Conservation (phyloP, 2,113 vertebrate species). For the Onychostruthus taczanowskii region DNA sequence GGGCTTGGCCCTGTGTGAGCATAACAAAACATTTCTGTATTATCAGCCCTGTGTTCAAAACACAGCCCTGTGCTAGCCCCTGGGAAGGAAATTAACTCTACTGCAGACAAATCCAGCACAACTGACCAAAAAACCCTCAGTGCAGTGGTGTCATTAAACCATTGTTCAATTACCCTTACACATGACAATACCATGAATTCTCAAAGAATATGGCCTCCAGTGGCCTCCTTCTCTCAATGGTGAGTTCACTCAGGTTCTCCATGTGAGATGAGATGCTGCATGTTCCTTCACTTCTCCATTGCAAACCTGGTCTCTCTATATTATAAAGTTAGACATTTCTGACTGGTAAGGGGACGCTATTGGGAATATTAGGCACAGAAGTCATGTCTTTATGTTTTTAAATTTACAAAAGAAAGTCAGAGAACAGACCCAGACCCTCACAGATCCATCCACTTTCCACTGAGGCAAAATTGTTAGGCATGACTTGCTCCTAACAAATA, state of each 20-base stretch:
- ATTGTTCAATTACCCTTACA: neutral
- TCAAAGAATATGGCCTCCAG: neutral
- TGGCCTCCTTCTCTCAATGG: neutral
- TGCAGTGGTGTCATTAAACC: neutral
- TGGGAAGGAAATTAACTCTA: neutral
- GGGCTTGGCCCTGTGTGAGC: neutral
- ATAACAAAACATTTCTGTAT: neutral
- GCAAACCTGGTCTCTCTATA: neutral
- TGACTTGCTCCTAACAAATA: neutral
- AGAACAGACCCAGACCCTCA: neutral
- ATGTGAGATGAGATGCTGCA: neutral
- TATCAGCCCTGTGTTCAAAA: neutral
- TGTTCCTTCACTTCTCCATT: neutral
- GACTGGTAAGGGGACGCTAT: neutral
- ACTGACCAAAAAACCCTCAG: neutral
- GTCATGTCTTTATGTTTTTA: neutral
- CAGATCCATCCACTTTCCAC: neutral
- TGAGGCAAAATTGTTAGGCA: neutral
- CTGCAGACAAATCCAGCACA: neutral
- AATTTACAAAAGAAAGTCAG: neutral
- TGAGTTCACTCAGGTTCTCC: neutral
- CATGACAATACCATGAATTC: neutral
- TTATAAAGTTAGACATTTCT: neutral
- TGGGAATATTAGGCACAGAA: neutral
- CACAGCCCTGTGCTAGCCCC: neutral